A percentile compares a stretch with the other conserved stretches of the same genome.
These are phyloP conservation scores for Leptinotarsa haldemani DNA, from an alignment of 2,888 invertebrate species.

Conservation along the genomic window DNA sequence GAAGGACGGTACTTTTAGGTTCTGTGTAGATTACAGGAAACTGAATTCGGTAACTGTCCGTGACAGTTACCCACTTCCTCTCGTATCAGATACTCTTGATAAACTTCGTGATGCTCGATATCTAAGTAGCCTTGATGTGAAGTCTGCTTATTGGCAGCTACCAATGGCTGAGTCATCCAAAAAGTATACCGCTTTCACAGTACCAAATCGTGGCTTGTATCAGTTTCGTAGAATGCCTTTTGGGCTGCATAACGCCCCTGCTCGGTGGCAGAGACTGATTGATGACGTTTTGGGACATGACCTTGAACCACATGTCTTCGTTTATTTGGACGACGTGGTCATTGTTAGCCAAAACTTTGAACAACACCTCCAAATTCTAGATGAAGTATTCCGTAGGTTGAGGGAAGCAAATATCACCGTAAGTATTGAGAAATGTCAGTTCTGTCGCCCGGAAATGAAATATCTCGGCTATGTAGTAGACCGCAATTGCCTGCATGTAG, in stretches of 20 bases:
- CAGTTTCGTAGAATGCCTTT: slow-evolving; percentile 47
- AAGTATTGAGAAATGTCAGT: slow-evolving; percentile 37
- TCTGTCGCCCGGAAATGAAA: slow-evolving; percentile 28
- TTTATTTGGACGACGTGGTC: slow-evolving; percentile 52
- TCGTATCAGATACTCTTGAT: slow-evolving; percentile 49
- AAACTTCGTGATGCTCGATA: slow-evolving; percentile 48
- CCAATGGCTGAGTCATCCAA: slow-evolving; percentile 26
- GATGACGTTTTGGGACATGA: slow-evolving; percentile 48
- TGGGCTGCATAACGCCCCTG: slow-evolving; percentile 49
- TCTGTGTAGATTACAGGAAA: slow-evolving; percentile 27
- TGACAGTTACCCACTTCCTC: slow-evolving; percentile 51
- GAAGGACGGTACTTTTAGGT: slow-evolving; percentile 17
- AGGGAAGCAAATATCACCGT: slow-evolving; percentile 45
- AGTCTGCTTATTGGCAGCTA: slow-evolving; percentile 40
- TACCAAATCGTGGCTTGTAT: slow-evolving; percentile 28
- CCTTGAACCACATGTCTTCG: slow-evolving; percentile 47
- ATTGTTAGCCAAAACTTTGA: slow-evolving; percentile 44
- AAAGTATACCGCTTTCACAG: slow-evolving; percentile 29
- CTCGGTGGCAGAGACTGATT: slow-evolving; percentile 49
- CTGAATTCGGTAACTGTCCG: slow-evolving; percentile 51
- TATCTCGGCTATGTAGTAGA: slow-evolving; percentile 31
- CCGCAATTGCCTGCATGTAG: not conserved
- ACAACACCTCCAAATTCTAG: slow-evolving; percentile 42
- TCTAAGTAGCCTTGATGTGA: slow-evolving; percentile 36
- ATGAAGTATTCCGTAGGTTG: slow-evolving; percentile 47